A percentile compares a stretch with the other conserved stretches of the same genome.
phyloP scores from a whole-genome alignment of 2,113 vertebrate genomes.

The Dromas ardeola region DNA sequence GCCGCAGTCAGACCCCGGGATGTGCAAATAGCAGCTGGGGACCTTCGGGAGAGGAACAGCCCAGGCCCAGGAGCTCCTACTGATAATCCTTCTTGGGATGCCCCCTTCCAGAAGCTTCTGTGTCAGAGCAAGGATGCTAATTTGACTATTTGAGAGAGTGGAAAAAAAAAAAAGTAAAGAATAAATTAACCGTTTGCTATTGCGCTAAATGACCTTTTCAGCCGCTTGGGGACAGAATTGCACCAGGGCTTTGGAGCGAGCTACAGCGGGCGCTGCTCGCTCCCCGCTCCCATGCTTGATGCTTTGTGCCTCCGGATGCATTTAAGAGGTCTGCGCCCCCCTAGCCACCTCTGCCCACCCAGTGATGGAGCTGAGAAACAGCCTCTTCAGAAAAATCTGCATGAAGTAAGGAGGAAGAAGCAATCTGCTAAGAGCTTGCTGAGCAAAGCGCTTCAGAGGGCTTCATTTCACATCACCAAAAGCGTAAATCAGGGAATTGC shows the following conservation, averaged over 20 bases:
- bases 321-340: neutral
- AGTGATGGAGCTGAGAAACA: neutral
- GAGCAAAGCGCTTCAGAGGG: neutral
- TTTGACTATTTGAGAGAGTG: neutral
- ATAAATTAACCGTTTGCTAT: neutral
- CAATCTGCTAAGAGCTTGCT: neutral
- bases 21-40: constrained; percentile 75
- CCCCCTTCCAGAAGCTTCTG: neutral
- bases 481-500: neutral
- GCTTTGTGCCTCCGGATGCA: neutral
- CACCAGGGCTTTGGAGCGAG: neutral
- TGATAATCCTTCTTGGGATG: constrained; percentile 27
- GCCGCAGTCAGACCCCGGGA: constrained; percentile 57
- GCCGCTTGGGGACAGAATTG: constrained; percentile 21
- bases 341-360: neutral
- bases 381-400: neutral
- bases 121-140: neutral
- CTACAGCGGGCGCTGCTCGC: fast-evolving
- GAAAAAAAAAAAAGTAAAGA: neutral
- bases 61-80: neutral
- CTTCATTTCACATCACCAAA: neutral
- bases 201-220: constrained; percentile 20
- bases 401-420: neutral
- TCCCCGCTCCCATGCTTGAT: neutral
- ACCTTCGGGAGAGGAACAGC: neutral